These are phyloP conservation scores for Drosophila malerkotliana DNA, from an alignment of 1,140 invertebrate genomes.

Conservation along the genomic window DNA sequence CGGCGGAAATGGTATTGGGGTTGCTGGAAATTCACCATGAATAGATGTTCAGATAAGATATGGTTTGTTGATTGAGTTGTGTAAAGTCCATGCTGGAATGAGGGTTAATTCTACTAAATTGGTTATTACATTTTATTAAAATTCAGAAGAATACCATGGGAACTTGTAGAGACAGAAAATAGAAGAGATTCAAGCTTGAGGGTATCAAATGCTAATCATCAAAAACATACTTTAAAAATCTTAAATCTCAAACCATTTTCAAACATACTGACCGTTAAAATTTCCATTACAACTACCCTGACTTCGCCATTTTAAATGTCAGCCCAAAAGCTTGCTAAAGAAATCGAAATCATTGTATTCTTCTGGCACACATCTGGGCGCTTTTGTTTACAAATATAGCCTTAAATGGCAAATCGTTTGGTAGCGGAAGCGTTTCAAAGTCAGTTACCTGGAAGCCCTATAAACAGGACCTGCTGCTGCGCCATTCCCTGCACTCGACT, in stretches of 20 bases:
- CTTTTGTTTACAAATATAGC: constrained; percentile 20
- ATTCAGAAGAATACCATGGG: not conserved
- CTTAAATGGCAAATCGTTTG: constrained; percentile 5
- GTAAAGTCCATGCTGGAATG: constrained; percentile 9
- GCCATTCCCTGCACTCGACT: constrained; percentile 19
- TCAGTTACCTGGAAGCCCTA: constrained; percentile 13
- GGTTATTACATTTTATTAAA: not conserved
- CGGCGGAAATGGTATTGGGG: constrained; percentile 70
- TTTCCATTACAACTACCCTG: not conserved
- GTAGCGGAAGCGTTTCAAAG: constrained; percentile 19
- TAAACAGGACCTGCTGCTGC: constrained; percentile 7
- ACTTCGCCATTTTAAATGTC: constrained; percentile 20
- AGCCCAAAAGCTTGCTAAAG: constrained; percentile 48
- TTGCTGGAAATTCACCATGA: constrained; percentile 20
- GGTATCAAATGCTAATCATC: too few species aligned
- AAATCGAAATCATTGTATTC: not conserved
- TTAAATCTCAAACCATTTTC: too few species aligned
- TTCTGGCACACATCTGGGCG: not conserved
- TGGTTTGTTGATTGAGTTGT: constrained; percentile 8
- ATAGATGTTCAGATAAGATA: not conserved
- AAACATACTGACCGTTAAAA: not conserved
- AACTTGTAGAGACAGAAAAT: not conserved
- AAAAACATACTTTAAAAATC: too few species aligned
- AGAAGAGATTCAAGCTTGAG: too few species aligned
- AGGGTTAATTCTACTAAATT: not conserved